phyloP scores from a whole-genome alignment of 2,888 invertebrate species.

The Tetheella fluctuosa region DNA sequence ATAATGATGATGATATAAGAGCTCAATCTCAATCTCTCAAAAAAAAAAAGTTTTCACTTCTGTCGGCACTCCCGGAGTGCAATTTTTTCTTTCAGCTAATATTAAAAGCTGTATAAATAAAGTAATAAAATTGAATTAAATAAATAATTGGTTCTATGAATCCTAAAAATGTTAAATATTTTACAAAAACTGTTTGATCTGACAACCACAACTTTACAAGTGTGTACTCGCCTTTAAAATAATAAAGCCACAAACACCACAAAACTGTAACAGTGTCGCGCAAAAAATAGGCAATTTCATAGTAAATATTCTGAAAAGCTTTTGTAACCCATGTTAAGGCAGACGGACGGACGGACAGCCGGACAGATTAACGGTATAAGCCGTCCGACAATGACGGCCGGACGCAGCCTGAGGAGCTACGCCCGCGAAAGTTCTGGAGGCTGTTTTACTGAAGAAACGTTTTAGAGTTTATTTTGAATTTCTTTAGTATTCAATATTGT shows the following conservation, averaged over 20 bases:
- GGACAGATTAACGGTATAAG: conserved; percentile 62
- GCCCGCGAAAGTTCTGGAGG: not conserved
- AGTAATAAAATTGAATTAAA: too few relatives aligned
- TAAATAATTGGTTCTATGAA: too few relatives aligned
- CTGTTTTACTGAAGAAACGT: not conserved
- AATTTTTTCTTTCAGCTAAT: too few relatives aligned
- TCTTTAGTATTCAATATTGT: not conserved
- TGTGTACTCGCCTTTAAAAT: not conserved
- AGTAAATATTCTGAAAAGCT: conserved; percentile 27
- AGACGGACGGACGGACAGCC: conserved; percentile 47
- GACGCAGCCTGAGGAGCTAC: not conserved
- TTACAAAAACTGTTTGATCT: not conserved
- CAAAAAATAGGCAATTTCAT: conserved; percentile 51
- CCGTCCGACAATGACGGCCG: conserved; percentile 46
- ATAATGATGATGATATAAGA: too few relatives aligned
- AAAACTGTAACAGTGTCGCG: conserved; percentile 35
- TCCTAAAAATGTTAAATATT: not conserved
- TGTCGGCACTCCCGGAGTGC: too few relatives aligned
- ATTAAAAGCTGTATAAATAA: too few relatives aligned
- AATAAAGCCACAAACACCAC: conserved; percentile 29
- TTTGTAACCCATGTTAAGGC: conserved; percentile 45
- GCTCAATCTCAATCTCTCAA: too few relatives aligned
- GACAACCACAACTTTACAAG: not conserved
- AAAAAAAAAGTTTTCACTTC: too few relatives aligned
- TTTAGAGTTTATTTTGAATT: not conserved